A percentile compares a stretch with the other conserved stretches of the same genome.
Evolutionary conservation across 2,113 vertebrate species (phyloP).

Genomic region (Sakesphorus luctuosus): DNA sequence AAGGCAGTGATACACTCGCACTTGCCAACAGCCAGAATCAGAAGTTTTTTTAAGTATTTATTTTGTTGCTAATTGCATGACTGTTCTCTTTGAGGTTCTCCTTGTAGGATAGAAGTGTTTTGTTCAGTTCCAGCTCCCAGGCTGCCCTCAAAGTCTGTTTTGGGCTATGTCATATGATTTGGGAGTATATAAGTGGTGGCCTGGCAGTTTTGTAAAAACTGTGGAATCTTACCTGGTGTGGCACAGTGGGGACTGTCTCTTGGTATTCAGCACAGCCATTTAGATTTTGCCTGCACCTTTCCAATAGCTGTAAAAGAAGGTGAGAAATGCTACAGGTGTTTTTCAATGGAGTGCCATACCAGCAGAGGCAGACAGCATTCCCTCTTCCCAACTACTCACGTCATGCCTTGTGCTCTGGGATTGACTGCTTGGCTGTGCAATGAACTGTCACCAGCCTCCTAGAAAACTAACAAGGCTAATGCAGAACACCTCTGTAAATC

Average conservation of each 20-base stretch:
- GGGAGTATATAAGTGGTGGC: not conserved
- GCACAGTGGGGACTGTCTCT: not conserved
- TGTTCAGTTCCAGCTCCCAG: not conserved
- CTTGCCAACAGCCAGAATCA: not conserved
- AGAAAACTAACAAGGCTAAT: not conserved
- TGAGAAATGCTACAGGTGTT: not conserved
- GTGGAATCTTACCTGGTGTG: fast-evolving
- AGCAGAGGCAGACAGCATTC: fast-evolving
- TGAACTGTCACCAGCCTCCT: not conserved
- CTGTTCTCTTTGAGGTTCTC: not conserved
- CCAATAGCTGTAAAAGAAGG: not conserved
- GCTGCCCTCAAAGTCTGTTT: not conserved
- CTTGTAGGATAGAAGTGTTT: not conserved
- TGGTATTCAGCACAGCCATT: not conserved
- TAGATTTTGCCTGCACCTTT: not conserved
- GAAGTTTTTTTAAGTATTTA: not conserved
- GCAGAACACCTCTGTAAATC: not conserved
- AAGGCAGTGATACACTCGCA: fast-evolving
- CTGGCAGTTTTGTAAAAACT: not conserved
- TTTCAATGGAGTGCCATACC: not conserved
- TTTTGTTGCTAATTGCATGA: not conserved
- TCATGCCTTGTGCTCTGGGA: not conserved
- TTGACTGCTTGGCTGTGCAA: not conserved
- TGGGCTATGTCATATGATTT: not conserved
- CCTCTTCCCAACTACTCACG: fast-evolving